Conservation (phyloP, 1,140 invertebrate species). For the Schlechtendalia chinensis region DNA sequence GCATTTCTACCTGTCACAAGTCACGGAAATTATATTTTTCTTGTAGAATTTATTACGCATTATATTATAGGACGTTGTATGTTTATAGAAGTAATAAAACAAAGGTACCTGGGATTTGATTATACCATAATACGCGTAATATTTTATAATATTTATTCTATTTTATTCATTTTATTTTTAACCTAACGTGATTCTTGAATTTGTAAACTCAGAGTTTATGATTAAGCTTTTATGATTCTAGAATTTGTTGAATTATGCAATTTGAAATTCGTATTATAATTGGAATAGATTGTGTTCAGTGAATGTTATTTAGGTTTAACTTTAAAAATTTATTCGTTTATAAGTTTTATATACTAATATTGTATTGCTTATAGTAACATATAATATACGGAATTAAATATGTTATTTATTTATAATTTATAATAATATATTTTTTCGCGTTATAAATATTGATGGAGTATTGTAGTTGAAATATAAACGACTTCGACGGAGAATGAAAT, state of each 20-base stretch:
- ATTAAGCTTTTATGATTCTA: background rate
- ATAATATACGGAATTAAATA: background rate
- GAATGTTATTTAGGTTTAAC: background rate
- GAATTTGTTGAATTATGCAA: background rate
- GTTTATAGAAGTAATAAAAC: constrained; percentile 14
- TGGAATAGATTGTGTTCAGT: background rate
- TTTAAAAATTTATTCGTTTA: background rate
- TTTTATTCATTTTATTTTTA: background rate
- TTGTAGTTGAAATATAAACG: too few species aligned
- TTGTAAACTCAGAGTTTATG: background rate
- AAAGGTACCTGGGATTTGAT: constrained; percentile 1
- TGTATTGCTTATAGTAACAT: background rate
- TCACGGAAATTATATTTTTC: constrained; percentile 3
- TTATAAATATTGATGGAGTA: too few species aligned
- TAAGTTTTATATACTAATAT: background rate
- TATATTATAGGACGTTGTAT: background rate
- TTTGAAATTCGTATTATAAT: background rate
- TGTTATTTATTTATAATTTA: too few species aligned
- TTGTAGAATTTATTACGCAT: background rate
- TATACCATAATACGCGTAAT: background rate
- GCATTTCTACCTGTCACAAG: constrained; percentile 25
- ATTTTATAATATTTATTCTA: background rate
- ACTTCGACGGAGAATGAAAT: too few species aligned
- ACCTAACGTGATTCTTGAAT: background rate
- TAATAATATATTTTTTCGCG: too few species aligned